Conservation (phyloP, 2,888 invertebrate species). For the Eristalis arbustorum region DNA sequence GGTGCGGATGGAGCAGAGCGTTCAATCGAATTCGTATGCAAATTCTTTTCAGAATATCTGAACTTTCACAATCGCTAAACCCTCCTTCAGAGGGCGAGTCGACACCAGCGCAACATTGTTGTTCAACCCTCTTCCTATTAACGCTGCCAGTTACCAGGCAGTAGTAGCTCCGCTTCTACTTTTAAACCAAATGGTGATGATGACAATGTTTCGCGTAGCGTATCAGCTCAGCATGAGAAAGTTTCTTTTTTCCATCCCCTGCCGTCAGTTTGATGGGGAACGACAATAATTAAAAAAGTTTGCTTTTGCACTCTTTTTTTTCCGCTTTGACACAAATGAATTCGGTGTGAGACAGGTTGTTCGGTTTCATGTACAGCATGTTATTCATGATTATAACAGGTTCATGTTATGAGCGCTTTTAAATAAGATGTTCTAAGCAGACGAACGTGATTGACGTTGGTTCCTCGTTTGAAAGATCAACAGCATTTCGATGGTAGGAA, state of each 20-base stretch:
- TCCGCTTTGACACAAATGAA: not conserved
- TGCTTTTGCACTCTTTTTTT: slow-evolving; percentile 9
- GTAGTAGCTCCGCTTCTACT: not conserved
- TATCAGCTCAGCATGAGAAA: slow-evolving; percentile 1
- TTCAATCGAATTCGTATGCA: slow-evolving; percentile 54
- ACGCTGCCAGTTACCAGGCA: slow-evolving; percentile 29
- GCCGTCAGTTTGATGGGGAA: slow-evolving; percentile 3
- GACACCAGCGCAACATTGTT: slow-evolving; percentile 23
- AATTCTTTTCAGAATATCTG: slow-evolving; percentile 46
- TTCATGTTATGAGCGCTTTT: not conserved
- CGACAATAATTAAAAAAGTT: slow-evolving; percentile 60
- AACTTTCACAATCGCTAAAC: slow-evolving; percentile 14
- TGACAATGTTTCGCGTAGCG: slow-evolving; percentile 39
- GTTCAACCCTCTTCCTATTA: slow-evolving; percentile 25
- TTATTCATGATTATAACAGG: not conserved
- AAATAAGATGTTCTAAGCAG: not conserved
- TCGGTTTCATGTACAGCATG: not conserved
- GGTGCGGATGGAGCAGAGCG: slow-evolving; percentile 9
- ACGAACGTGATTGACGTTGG: not conserved
- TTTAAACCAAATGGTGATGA: slow-evolving; percentile 36
- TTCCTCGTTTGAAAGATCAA: not conserved
- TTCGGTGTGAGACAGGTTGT: not conserved
- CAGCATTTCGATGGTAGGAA: not conserved
- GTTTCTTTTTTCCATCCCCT: not conserved
- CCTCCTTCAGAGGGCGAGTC: not conserved